Base-by-base conservation (phyloP, 2,113 vertebrate genomes). In the Sinocyclocheilus anophthalmus region DNA sequence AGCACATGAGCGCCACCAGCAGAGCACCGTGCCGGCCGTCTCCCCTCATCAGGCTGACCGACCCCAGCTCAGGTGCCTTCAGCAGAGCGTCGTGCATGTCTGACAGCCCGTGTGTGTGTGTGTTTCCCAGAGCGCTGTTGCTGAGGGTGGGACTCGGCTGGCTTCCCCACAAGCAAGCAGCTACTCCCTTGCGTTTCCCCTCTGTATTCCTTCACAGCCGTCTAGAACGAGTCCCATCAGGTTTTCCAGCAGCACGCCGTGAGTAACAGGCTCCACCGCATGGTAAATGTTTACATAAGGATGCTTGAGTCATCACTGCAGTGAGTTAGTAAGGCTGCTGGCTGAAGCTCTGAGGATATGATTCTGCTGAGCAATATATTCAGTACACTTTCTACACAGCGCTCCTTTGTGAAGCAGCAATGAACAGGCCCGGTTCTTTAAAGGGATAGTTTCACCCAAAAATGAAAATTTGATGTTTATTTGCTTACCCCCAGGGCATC, bases 1-100 rank as follows among this genome's bases (percentile, higher is more conserved):
- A 98, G 94, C 97, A 97, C 96, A 98, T 96, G 12, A 89, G 90
- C 42, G 86, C 91, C 90, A 95, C 94, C 94, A 98, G 95, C 92
- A 92, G 91, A 61, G 93, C 87, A 7, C 7, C 8, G 42, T 8
- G 42, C 42, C 8, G 42, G 9, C 9, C 9, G 20, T 88, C 89
- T 0, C 88, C 91, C 85, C 77, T 89, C 86, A 89, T 16, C 30
- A 89, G 89, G 76, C 89, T 86, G 33, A 91, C 90, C 96, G 95
- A 97, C 90, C 84, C 94, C 16, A 55, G 79, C 86, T 91, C 85
- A 18, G 55, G 78, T 67, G 83, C 85, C 67, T 55, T 78, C 89
- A 37, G 12, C 18, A 33, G 76, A 79, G 10, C 33, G 30, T n/a
- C 45, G 18, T 45, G 10, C 67, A 72, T 59, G 81, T 67, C 57